Evolutionary conservation across 2,113 vertebrate species (phyloP).

Genomic region (Dasypus novemcinctus): DNA sequence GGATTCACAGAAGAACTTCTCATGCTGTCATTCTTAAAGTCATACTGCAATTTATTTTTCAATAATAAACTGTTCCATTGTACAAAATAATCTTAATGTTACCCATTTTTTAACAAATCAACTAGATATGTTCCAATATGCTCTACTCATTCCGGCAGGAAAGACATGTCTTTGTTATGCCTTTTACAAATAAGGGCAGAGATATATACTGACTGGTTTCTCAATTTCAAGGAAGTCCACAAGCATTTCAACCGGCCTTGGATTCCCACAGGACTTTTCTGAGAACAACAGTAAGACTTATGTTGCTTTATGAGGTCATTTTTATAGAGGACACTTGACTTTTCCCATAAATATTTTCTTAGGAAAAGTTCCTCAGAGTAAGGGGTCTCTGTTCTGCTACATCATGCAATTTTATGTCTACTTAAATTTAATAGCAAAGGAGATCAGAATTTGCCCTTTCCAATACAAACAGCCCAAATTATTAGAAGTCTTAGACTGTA

Average conservation of each 20-base stretch:
- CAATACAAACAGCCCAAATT: not conserved
- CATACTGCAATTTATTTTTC: not conserved
- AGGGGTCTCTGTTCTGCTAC: not conserved
- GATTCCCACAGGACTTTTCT: not conserved
- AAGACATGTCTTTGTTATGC: not conserved
- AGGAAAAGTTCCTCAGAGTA: not conserved
- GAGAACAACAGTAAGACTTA: not conserved
- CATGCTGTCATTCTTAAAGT: not conserved
- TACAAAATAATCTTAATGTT: not conserved
- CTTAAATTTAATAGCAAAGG: not conserved
- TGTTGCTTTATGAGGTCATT: not conserved
- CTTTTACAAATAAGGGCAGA: not conserved
- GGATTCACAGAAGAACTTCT: not conserved
- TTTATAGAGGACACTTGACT: not conserved
- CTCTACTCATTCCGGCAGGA: not conserved
- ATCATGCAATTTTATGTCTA: conserved; percentile 2
- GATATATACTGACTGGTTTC: not conserved
- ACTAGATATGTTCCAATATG: not conserved
- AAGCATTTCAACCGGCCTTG: not conserved
- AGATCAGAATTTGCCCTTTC: not conserved
- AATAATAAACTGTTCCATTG: not conserved
- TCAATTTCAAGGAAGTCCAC: not conserved
- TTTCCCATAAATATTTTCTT: not conserved
- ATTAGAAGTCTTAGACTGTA: conserved; percentile 13
- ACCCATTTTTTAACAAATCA: not conserved